A percentile compares a stretch with the other conserved stretches of the same genome.
phyloP scores from a whole-genome alignment of 2,888 invertebrate species.

The Nowickia ferox region DNA sequence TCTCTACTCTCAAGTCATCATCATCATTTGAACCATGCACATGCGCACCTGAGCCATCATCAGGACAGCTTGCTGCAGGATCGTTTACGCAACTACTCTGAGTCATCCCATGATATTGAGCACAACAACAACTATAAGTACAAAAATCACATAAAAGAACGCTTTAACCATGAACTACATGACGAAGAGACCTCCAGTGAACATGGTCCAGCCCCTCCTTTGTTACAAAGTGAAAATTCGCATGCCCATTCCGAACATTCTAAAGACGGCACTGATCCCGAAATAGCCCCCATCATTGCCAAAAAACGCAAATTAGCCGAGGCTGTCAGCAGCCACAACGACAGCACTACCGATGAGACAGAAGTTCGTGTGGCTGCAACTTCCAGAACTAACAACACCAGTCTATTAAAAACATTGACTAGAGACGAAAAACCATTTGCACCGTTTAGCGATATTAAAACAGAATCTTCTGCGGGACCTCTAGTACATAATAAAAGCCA shows the following conservation, averaged over 20 bases:
- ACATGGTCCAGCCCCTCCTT: slow-evolving; percentile 78
- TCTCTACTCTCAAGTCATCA: slow-evolving; percentile 75
- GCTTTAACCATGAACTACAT: slow-evolving; percentile 87
- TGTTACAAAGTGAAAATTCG: slow-evolving; percentile 81
- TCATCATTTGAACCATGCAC: slow-evolving; percentile 74
- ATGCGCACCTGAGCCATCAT: slow-evolving; percentile 77
- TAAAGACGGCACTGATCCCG: slow-evolving; percentile 81
- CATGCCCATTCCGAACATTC: slow-evolving; percentile 81
- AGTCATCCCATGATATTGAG: slow-evolving; percentile 83
- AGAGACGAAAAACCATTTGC: slow-evolving; percentile 78
- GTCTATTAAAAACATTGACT: slow-evolving; percentile 36
- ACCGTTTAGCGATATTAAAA: slow-evolving; percentile 80
- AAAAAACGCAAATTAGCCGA: slow-evolving; percentile 81
- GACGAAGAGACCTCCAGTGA: slow-evolving; percentile 83
- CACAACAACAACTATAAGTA: slow-evolving; percentile 91
- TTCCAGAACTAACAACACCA: slow-evolving; percentile 67
- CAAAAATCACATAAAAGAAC: slow-evolving; percentile 96
- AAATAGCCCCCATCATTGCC: slow-evolving; percentile 81
- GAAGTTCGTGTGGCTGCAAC: slow-evolving; percentile 70
- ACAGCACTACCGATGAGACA: slow-evolving; percentile 63
- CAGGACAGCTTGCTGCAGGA: slow-evolving; percentile 78
- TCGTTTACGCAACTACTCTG: slow-evolving; percentile 82
- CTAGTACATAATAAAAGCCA: slow-evolving; percentile 65
- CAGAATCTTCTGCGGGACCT: slow-evolving; percentile 73
- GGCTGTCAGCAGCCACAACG: slow-evolving; percentile 71